A percentile compares a stretch with the other conserved stretches of the same genome.
phyloP scores from a whole-genome alignment of 2,113 vertebrate genomes.

The Microcebus murinus region DNA sequence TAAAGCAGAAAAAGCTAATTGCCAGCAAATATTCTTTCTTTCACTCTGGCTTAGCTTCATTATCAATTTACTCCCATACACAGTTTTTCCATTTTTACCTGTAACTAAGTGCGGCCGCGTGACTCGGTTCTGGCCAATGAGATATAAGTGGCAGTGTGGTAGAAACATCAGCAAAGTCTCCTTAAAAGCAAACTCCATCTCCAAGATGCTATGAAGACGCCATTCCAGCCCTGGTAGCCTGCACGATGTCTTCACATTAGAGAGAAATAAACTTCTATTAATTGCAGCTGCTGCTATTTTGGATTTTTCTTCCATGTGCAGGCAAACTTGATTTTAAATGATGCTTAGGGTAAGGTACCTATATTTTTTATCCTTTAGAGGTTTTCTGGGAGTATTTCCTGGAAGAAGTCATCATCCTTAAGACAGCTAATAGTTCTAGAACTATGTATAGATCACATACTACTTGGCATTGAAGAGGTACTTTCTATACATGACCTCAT shows the following conservation, averaged over 20 bases:
- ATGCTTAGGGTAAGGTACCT: background rate
- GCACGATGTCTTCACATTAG: background rate
- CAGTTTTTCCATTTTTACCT: background rate
- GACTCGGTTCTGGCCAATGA: background rate
- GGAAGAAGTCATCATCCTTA: background rate
- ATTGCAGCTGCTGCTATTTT: background rate
- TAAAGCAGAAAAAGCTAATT: background rate
- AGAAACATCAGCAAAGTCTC: background rate
- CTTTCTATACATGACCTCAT: background rate
- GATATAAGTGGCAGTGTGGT: background rate
- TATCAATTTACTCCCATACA: background rate
- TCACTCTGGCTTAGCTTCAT: background rate
- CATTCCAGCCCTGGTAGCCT: rapidly evolving
- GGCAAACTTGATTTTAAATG: background rate
- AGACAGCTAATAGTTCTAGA: background rate
- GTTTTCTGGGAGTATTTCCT: background rate
- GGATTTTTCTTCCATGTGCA: background rate
- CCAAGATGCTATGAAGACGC: background rate
- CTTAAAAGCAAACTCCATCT: background rate
- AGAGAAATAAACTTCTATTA: background rate
- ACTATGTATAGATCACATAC: background rate
- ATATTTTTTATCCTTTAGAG: background rate
- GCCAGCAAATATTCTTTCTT: background rate
- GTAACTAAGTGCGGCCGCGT: background rate
- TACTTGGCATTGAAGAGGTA: background rate